Conservation (phyloP, 2,888 invertebrate species). For the Ophioninae sp. region DNA sequence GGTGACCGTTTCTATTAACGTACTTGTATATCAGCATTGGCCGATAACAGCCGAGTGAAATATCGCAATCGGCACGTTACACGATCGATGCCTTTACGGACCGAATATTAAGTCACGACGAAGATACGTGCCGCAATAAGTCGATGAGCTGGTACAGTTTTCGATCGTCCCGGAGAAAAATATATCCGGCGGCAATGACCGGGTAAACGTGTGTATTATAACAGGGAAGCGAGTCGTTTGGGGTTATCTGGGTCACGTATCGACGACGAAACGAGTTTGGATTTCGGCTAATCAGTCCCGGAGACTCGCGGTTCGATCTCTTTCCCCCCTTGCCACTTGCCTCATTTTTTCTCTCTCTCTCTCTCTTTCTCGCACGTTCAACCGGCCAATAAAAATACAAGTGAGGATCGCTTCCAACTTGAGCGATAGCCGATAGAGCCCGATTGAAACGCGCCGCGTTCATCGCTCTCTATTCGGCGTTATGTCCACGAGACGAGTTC, state of each 20-base stretch:
- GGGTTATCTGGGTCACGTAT: constrained; percentile 75
- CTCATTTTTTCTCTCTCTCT: constrained; percentile 56
- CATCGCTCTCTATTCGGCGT: constrained; percentile 15
- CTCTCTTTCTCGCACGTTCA: constrained; percentile 68
- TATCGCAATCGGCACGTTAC: constrained; percentile 14
- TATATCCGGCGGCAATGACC: constrained; percentile 61
- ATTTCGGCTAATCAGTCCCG: constrained; percentile 76
- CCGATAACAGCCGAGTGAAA: constrained; percentile 9
- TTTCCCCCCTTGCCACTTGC: constrained; percentile 56
- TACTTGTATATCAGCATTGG: constrained; percentile 5
- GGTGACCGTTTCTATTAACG: constrained; percentile 2
- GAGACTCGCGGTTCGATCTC: constrained; percentile 60
- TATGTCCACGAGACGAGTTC: constrained; percentile 8
- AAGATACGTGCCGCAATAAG: constrained; percentile 33
- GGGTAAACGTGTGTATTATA: constrained; percentile 7
- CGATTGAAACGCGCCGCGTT: constrained; percentile 14
- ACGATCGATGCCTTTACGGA: constrained; percentile 26
- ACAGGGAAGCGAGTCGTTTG: constrained; percentile 45
- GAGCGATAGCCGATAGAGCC: constrained; percentile 61
- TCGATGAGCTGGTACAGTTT: constrained; percentile 4
- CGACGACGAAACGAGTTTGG: constrained; percentile 77
- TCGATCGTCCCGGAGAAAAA: constrained; percentile 34
- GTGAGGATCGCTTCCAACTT: constrained; percentile 63
- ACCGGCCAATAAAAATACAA: constrained; percentile 70
- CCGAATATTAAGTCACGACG: constrained; percentile 33